Evolutionary conservation across 2,113 vertebrate species (phyloP), one percentile per base, ranked within the genome.

Genomic region (Dasyornis broadbenti): DNA sequence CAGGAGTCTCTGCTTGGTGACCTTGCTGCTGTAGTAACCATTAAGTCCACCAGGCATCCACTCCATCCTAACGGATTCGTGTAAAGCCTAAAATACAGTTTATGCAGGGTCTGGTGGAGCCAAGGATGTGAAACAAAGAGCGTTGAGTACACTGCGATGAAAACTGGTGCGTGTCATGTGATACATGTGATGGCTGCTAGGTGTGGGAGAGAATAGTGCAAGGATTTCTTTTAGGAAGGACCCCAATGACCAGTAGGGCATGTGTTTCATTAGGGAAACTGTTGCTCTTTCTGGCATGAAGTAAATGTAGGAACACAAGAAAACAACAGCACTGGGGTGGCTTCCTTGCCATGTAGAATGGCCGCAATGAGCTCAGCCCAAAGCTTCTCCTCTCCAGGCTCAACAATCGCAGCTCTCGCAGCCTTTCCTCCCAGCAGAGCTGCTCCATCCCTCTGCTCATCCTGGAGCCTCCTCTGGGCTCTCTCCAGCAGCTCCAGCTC

Each of bases 341-440:
- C 18, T 64, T 49, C 24, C 16, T 68, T 5, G 33, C 39, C 6
- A 2, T 19, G n/a, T 35, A 16, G 8, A 61, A 54, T 42, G 40
- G 31, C 9, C 40, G 7, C 40, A 0, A 0, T 54, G 9, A 35
- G 30, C 0, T 54, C 39, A 10, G 0, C 28, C 33, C 20, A 12
- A 6, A 61, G 28, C 53, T 66, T 40, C 77, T 60, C 69, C 39
- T 45, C 3, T 45, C 1, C 78, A 75, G 57, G 53, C 35, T 75
- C 77, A 45, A 0, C 77, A 66, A 39, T n/a, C 0, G 2, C 69
- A 82, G 20, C 77, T 82, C 11, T 82, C 10, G 8, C 78, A 89
- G 69, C 86, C 86, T 75, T 66, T 57, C 12, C 69, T 89, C 1
- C 77, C 86, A 82, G 86, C 77, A 81, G 15, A 89, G 86, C 86